phyloP scores from a whole-genome alignment of 1,140 invertebrate species.

The Lepidurus arcticus region DNA sequence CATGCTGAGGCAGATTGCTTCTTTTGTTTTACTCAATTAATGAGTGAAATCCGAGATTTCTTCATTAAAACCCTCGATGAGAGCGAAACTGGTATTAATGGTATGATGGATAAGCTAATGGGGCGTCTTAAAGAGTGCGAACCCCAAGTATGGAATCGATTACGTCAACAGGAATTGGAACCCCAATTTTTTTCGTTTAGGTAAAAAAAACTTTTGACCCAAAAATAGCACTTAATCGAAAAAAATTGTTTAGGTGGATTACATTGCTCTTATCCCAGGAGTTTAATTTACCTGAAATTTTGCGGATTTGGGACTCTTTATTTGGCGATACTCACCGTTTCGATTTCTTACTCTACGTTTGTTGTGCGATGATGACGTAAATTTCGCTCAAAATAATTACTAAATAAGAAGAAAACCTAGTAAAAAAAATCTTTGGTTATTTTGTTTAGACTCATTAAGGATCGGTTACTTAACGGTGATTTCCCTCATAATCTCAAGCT shows the following conservation, averaged over 20 bases:
- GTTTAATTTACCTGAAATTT: conserved; percentile 90
- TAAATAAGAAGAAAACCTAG: too few species aligned
- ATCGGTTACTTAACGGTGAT: conserved; percentile 74
- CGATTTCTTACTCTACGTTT: conserved; percentile 82
- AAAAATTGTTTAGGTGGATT: conserved; percentile 68
- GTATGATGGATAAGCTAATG: conserved; percentile 73
- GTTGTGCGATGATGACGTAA: conserved; percentile 95
- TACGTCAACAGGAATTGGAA: conserved; percentile 76
- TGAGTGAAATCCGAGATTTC: conserved; percentile 95
- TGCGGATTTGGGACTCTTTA: conserved; percentile 91
- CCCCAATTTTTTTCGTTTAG: conserved; percentile 95
- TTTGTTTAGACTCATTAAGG: conserved; percentile 63
- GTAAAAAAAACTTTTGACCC: conserved; percentile 44
- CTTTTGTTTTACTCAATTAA: conserved; percentile 94
- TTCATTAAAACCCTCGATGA: conserved; percentile 95
- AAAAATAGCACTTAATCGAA: conserved; percentile 12
- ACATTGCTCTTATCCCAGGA: conserved; percentile 95
- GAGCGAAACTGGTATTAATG: conserved; percentile 78
- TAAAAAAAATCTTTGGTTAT: conserved; percentile 34
- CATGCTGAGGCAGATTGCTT: conserved; percentile 95
- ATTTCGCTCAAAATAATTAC: conserved; percentile 43
- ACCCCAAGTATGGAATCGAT: conserved; percentile 62
- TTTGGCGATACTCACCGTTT: conserved; percentile 85
- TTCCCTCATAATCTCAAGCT: conserved; percentile 89
- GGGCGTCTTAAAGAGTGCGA: conserved; percentile 71